Percentiles rank a stretch among this genome's conserved stretches.
phyloP scores from a whole-genome alignment of 2,888 invertebrate genomes.

The Cephus nigrinus region DNA sequence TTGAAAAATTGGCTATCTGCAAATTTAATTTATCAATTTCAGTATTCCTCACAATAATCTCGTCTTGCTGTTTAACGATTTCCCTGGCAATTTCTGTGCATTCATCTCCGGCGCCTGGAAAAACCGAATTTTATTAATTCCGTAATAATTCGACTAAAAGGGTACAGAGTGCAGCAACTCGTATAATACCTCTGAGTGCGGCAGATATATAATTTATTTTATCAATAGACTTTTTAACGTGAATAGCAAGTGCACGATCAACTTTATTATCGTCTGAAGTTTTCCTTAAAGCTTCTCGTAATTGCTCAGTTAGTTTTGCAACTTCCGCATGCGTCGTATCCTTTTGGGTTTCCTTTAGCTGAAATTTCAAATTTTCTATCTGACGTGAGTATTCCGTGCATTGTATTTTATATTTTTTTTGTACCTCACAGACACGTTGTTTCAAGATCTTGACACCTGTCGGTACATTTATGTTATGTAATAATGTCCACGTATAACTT shows the following conservation, averaged over 20 bases:
- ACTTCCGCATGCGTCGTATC: slow-evolving; percentile 8
- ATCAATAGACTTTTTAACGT: slow-evolving; percentile 38
- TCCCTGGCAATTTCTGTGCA: slow-evolving; percentile 29
- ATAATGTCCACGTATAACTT: neutral
- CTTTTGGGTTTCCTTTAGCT: slow-evolving; percentile 24
- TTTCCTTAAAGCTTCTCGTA: slow-evolving; percentile 16
- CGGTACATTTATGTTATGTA: neutral
- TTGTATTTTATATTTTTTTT: slow-evolving; percentile 22
- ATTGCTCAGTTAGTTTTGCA: slow-evolving; percentile 21
- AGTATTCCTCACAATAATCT: slow-evolving; percentile 31
- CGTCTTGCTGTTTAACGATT: slow-evolving; percentile 38
- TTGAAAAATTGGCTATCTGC: slow-evolving; percentile 2
- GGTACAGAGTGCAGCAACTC: neutral
- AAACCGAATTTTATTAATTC: neutral
- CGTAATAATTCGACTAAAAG: neutral
- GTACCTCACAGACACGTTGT: neutral
- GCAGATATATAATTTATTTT: slow-evolving; percentile 34
- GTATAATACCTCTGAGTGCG: slow-evolving; percentile 38
- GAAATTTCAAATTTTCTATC: slow-evolving; percentile 23
- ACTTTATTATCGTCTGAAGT: slow-evolving; percentile 32
- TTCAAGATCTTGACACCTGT: slow-evolving; percentile 4
- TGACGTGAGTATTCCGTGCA: slow-evolving; percentile 13
- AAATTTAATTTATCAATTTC: slow-evolving; percentile 24
- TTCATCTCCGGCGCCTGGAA: slow-evolving; percentile 42
- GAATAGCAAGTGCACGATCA: slow-evolving; percentile 33